Evolutionary conservation across 1,140 invertebrate species (phyloP), one percentile per base, ranked within the genome.

Genomic region (Monochamus saltuarius): DNA sequence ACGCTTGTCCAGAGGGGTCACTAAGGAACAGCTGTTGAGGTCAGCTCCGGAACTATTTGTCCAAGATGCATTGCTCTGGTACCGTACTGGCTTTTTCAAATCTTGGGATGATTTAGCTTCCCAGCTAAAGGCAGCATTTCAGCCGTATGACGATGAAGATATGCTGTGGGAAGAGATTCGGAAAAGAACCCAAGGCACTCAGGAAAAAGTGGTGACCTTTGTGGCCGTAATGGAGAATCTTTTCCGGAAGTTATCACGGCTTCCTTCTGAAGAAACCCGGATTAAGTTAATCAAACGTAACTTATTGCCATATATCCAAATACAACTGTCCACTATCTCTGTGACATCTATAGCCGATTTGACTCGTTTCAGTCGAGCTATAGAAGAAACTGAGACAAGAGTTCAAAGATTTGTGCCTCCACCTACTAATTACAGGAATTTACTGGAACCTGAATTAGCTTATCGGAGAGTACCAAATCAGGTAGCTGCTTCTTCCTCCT

Each of bases 131-230:
- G 17, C 37, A 13, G 34, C 37, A n/a, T 59, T 59, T 37, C n/a
- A 22, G 35, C 56, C 56, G 3, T 52, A 50, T 39, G 56, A 59
- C 16, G 54, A 52, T 40, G 56, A 59, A 38, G 35, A 19, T 52
- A 35, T 16, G 11, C 47, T 59, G 17, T 59, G 56, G 56, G 47
- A 59, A 37, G 47, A 59, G 53, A 59, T 53, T 10, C 1, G 56
- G 2, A 11, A 16, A 35, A 10, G 56, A 10, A 57, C 55, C 1
- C 55, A 57, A 13, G 55, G 55, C n/a, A 14, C 42, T 3, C 42
- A 57, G 17, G 55, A 57, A 50, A 67, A 62, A 43, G 71, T 73
- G 2, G 61, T 49, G 0, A 59, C 13, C 10, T 36, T 13, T 42
- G 16, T 42, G 16, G 52, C 40, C 7, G 52, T 38, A 14, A 55